Evolutionary conservation across 2,797 vertebrate species (phyloP).

Genomic region (Craterocephalus amniculus): DNA sequence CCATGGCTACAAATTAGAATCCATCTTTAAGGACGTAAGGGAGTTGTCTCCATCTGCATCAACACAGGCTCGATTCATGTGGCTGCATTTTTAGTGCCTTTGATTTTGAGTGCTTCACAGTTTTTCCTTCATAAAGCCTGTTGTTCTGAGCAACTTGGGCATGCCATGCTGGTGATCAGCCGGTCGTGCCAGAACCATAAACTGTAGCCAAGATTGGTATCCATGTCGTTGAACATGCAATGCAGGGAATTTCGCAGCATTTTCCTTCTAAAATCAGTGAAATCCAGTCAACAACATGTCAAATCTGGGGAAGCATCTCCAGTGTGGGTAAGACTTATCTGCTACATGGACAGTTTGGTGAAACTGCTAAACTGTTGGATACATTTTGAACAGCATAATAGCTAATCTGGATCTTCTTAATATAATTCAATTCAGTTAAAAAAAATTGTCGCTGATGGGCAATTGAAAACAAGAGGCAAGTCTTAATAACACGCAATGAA

Average conservation of each 20-base stretch:
- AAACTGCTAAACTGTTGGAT: neutral
- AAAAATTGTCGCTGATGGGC: too few species aligned
- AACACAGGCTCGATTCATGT: neutral
- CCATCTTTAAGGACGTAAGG: neutral
- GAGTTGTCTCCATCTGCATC: neutral
- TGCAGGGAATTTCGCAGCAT: neutral
- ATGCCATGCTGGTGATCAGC: slow-evolving; percentile 6
- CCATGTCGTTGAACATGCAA: neutral
- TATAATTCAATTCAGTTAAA: too few species aligned
- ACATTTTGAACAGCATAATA: neutral
- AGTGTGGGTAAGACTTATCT: neutral
- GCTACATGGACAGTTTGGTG: neutral
- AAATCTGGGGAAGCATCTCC: neutral
- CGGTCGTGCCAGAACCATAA: neutral
- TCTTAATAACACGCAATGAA: neutral
- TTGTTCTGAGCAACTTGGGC: slow-evolving; percentile 8
- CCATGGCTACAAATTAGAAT: neutral
- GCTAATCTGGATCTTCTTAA: neutral
- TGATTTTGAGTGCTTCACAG: neutral
- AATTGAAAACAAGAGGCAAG: too few species aligned
- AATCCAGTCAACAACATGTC: neutral
- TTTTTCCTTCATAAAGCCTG: neutral
- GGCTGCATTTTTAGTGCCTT: neutral
- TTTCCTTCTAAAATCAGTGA: neutral
- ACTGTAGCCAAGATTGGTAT: slow-evolving; percentile 13